Conservation (phyloP, 2,797 vertebrate species). For the Gallinago stenura region DNA sequence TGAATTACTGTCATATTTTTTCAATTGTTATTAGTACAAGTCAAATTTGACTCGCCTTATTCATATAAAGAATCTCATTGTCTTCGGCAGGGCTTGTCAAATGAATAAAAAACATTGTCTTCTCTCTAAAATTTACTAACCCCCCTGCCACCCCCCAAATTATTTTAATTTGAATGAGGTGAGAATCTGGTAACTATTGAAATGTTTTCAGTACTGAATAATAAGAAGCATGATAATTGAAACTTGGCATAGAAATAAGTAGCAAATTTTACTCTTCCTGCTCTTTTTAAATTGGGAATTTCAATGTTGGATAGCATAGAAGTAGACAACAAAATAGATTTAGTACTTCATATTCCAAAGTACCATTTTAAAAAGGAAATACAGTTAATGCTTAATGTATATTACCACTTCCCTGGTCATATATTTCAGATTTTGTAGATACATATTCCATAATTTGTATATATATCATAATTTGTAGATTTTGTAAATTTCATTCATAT, state of each 20-base stretch:
- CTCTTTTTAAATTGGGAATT: not conserved
- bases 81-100: slow-evolving; percentile 47
- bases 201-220: slow-evolving; percentile 51
- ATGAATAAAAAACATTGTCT: slow-evolving; percentile 60
- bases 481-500: not conserved
- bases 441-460: not conserved
- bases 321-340: not conserved
- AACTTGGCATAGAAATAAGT: slow-evolving; percentile 11
- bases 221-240: slow-evolving; percentile 9
- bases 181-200: slow-evolving; percentile 45
- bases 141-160: not conserved
- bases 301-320: not conserved
- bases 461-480: not conserved
- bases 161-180: slow-evolving; percentile 48
- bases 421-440: not conserved
- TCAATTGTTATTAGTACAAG: slow-evolving; percentile 57
- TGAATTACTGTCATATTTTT: slow-evolving; percentile 62
- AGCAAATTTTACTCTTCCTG: slow-evolving; percentile 31
- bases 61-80: slow-evolving; percentile 51
- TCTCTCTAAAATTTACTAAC: slow-evolving; percentile 10
- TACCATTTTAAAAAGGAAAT: not conserved
- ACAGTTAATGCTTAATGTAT: not conserved
- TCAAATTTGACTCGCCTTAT: slow-evolving; percentile 50
- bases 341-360: not conserved
- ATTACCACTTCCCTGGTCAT: not conserved